These are phyloP conservation scores for Drosophila prosaltans DNA, from an alignment of 1,140 invertebrate species.

Conservation along the genomic window DNA sequence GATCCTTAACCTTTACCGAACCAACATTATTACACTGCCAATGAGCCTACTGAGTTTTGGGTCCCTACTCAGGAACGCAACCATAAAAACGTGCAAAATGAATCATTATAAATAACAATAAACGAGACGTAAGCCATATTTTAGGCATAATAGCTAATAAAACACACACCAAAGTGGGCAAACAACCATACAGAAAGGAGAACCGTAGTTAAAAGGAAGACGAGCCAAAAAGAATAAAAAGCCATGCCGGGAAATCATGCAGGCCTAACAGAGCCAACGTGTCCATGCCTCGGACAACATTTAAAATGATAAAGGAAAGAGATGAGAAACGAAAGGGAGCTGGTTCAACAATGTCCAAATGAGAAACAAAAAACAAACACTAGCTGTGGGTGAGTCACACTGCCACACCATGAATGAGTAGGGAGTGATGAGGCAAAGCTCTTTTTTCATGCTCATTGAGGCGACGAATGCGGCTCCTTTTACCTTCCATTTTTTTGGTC, in stretches of 20 bases:
- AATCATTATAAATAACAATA: conserved; percentile 80
- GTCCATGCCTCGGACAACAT: conserved; percentile 68
- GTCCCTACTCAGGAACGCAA: conserved; percentile 49
- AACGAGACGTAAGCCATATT: conserved; percentile 78
- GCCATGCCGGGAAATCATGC: conserved; percentile 59
- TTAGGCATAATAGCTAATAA: conserved; percentile 78
- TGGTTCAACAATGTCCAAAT: conserved; percentile 23
- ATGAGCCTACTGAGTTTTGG: conserved; percentile 25
- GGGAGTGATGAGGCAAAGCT: conserved; percentile 15
- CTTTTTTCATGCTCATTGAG: conserved; percentile 47
- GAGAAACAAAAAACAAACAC: conserved; percentile 36
- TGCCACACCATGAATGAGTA: conserved; percentile 17
- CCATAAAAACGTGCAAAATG: conserved; percentile 78
- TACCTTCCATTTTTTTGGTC: conserved; percentile 46
- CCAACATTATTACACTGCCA: conserved; percentile 44
- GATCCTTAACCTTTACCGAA: conserved; percentile 28
- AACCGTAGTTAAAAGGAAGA: neutral
- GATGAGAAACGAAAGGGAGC: neutral
- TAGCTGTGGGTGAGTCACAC: neutral
- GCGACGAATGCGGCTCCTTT: conserved; percentile 49
- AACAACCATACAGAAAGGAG: conserved; percentile 14
- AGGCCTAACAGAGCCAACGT: conserved; percentile 67
- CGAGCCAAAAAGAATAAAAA: conserved; percentile 20
- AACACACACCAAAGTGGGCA: conserved; percentile 70
- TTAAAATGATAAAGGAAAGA: conserved; percentile 70